Evolutionary conservation across 2,888 invertebrate species (phyloP), one percentile per base, ranked within the genome.

Genomic region (Meliscaeva auricollis): DNA sequence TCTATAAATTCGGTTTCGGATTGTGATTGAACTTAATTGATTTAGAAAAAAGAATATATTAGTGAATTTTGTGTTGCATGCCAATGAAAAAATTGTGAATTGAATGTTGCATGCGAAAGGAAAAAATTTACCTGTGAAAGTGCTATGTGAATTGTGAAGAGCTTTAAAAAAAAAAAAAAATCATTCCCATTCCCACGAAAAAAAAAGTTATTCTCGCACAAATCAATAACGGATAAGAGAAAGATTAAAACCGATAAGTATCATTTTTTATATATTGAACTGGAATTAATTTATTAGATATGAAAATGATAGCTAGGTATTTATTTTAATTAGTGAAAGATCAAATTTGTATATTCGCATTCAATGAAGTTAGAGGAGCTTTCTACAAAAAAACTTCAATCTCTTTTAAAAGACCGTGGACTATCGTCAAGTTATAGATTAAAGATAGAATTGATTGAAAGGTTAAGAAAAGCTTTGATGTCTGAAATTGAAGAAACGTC

Each of bases 341-440:
- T 30, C 26, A 15, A n/a, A 3, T 56, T 32, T 32, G 26, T 62
- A 17, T 8, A 73, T 73, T 38, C 13, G 30, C 17, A 50, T 60
- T 68, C 62, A 69, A 77, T 76, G 68, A 68, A 76, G 26, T 22
- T 76, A 9, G 68, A 68, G 48, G 41, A 68, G 17, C 41, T 76
- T 26, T 50, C 76, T 2, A 68, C 66, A 0, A 75, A 44, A 26
- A 46, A 75, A 35, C 26, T 68, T 26, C 58, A 60, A 30, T 15
- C 38, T 11, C 60, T 69, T 41, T 60, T 69, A 60, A 76, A 69
- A 60, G 15, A 60, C 41, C 48, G 20, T n/a, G 60, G 76, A 17
- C 26, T 69, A 35, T 69, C 58, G 44, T 32, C 58, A 20, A 54
- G 66, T 13, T 74, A 54, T 64, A 54, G 62, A 15, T 30, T 74